These are phyloP conservation scores for Drosophila sucinea DNA, from an alignment of 1,140 invertebrate species.

Conservation along the genomic window DNA sequence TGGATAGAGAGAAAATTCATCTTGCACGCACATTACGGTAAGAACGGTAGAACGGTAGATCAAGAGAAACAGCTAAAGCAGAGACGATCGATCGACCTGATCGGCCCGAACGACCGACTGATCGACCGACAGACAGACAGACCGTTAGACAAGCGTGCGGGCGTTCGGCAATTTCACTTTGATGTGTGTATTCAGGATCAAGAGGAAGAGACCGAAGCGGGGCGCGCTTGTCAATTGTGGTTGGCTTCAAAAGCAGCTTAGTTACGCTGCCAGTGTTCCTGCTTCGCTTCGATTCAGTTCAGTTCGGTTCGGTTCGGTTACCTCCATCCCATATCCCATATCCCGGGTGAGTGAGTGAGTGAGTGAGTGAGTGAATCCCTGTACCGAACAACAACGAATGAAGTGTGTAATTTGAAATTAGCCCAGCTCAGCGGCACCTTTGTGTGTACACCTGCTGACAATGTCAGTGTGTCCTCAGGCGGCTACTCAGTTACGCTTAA, in stretches of 20 bases:
- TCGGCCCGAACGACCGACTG: constrained; percentile 27
- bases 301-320: neutral
- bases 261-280: constrained; percentile 40
- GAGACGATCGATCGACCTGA: constrained; percentile 27
- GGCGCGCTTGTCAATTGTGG: constrained; percentile 73
- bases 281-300: neutral
- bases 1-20: constrained; percentile 54
- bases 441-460: constrained; percentile 68
- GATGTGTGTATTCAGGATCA: constrained; percentile 58
- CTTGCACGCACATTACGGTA: constrained; percentile 72
- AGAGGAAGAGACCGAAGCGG: constrained; percentile 27
- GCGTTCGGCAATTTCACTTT: constrained; percentile 54
- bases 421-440: constrained; percentile 76
- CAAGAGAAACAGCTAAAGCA: neutral
- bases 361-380: constrained; percentile 18
- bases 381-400: constrained; percentile 58
- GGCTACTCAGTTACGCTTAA: constrained; percentile 29
- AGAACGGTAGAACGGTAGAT: neutral
- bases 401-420: constrained; percentile 81
- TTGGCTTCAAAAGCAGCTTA: constrained; percentile 70
- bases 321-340: neutral
- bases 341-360: neutral
- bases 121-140: constrained; percentile 41
- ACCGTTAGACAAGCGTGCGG: constrained; percentile 57
- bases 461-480: constrained; percentile 30